A percentile compares a stretch with the other conserved stretches of the same genome.
phyloP scores from a whole-genome alignment of 2,797 vertebrate species.

The Acanthopagrus latus region DNA sequence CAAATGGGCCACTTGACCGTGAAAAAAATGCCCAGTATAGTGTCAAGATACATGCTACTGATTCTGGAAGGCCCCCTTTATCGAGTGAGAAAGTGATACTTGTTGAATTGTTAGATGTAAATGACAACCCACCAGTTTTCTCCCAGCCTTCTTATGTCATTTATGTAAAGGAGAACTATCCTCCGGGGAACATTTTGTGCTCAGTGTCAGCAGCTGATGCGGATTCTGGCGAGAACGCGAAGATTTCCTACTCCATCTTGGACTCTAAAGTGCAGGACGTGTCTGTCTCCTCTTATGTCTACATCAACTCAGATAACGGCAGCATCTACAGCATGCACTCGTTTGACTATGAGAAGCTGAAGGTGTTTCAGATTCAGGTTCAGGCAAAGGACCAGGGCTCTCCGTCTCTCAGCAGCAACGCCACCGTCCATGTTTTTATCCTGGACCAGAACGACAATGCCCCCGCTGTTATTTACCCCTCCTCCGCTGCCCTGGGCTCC shows the following conservation, averaged over 20 bases:
- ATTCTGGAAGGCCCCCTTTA: conserved; percentile 79
- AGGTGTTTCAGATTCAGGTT: conserved; percentile 78
- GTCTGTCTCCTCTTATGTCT: conserved; percentile 85
- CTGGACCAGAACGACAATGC: conserved; percentile 85
- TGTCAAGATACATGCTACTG: conserved; percentile 77
- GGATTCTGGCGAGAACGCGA: conserved; percentile 77
- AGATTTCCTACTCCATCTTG: conserved; percentile 80
- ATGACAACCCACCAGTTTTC: conserved; percentile 86
- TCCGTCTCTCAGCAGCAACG: conserved; percentile 76
- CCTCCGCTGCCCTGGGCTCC: conserved; percentile 74
- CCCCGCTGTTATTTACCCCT: conserved; percentile 83
- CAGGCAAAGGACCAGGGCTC: conserved; percentile 82
- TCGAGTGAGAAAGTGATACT: conserved; percentile 79
- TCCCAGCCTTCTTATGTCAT: conserved; percentile 83
- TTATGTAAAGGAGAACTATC: conserved; percentile 88
- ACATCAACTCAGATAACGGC: conserved; percentile 87
- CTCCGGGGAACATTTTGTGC: conserved; percentile 83
- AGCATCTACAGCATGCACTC: conserved; percentile 85
- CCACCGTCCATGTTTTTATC: conserved; percentile 83
- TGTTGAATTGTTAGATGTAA: conserved; percentile 83
- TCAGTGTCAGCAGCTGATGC: conserved; percentile 87
- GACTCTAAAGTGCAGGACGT: conserved; percentile 79
- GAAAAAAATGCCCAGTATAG: conserved; percentile 74
- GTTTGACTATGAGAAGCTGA: conserved; percentile 84
- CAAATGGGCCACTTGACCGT: conserved; percentile 76